A percentile compares a stretch with the other conserved stretches of the same genome.
These are phyloP conservation scores for Ladona fulva DNA, from an alignment of 1,140 invertebrate species.

Conservation along the genomic window DNA sequence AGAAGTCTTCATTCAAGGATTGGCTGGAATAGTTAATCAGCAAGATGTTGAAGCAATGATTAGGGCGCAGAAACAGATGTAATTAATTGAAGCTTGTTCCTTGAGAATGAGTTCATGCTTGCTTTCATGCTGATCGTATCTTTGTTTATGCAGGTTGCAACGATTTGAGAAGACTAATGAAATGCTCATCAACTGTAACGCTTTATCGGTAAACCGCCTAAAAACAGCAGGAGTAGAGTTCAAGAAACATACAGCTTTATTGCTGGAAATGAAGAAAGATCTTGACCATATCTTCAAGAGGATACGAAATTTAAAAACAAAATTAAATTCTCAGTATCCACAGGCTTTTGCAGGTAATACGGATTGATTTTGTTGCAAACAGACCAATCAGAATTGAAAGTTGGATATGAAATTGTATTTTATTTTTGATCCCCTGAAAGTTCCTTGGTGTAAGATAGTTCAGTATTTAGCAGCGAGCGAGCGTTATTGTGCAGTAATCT, in stretches of 20 bases:
- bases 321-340: slow-evolving; percentile 75
- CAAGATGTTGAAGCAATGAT: slow-evolving; percentile 85
- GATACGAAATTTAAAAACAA: slow-evolving; percentile 64
- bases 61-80: slow-evolving; percentile 88
- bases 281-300: slow-evolving; percentile 49
- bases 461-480: no score
- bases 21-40: slow-evolving; percentile 83
- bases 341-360: slow-evolving; percentile 59
- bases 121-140: slow-evolving; percentile 20
- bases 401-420: no score
- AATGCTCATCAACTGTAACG: slow-evolving; percentile 93
- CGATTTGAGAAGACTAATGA: slow-evolving; percentile 96
- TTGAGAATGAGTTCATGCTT: slow-evolving; percentile 12
- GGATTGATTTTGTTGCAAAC: not conserved
- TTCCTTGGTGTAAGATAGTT: no score
- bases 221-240: slow-evolving; percentile 76
- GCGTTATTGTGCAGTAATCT: no score
- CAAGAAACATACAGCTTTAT: slow-evolving; percentile 78
- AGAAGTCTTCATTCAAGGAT: slow-evolving; percentile 80
- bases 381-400: no score
- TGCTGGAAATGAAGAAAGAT: slow-evolving; percentile 52
- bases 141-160: slow-evolving; percentile 63
- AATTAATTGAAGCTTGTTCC: slow-evolving; percentile 31
- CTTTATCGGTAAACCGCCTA: slow-evolving; percentile 67
- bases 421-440: no score